These are phyloP conservation scores for Brachirus orientalis DNA, from an alignment of 2,113 vertebrate genomes.

Conservation along the genomic window DNA sequence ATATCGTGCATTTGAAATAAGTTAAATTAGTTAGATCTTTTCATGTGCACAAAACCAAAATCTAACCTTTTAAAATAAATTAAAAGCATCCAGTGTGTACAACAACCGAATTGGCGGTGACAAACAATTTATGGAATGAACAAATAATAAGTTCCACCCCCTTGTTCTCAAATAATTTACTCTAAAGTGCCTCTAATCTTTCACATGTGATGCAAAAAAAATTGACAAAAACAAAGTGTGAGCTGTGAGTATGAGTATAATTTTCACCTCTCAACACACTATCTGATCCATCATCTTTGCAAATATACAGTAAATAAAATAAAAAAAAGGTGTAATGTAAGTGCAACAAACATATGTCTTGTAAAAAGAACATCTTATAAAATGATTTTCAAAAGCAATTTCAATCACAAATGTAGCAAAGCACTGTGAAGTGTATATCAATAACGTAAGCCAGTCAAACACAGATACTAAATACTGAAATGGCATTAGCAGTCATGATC, in stretches of 20 bases:
- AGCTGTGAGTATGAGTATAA: slow-evolving; percentile 53
- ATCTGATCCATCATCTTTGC: slow-evolving; percentile 25
- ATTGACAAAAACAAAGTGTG: background rate
- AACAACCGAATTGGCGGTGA: too few relatives aligned
- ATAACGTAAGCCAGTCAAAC: background rate
- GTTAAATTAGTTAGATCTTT: too few relatives aligned
- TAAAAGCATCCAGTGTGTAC: too few relatives aligned
- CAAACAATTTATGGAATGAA: too few relatives aligned
- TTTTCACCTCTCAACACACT: slow-evolving; percentile 21
- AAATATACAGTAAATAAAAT: slow-evolving; percentile 60
- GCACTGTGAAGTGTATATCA: slow-evolving; percentile 29
- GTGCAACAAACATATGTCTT: slow-evolving; percentile 3
- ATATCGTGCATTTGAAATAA: too few relatives aligned
- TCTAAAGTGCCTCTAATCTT: too few relatives aligned
- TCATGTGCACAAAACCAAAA: too few relatives aligned
- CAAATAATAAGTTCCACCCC: too few relatives aligned
- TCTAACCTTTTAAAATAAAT: too few relatives aligned
- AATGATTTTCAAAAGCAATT: slow-evolving; percentile 16
- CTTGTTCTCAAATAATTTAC: too few relatives aligned
- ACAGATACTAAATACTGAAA: slow-evolving; percentile 55
- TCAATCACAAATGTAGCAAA: slow-evolving; percentile 20
- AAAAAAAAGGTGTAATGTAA: background rate
- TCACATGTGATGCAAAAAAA: background rate
- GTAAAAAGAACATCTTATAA: slow-evolving; percentile 38
- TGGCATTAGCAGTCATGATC: slow-evolving; percentile 7